Percentiles rank a stretch among this genome's conserved stretches.
These are phyloP conservation scores for Gulo gulo DNA, from an alignment of 2,113 vertebrate species.

Conservation along the genomic window DNA sequence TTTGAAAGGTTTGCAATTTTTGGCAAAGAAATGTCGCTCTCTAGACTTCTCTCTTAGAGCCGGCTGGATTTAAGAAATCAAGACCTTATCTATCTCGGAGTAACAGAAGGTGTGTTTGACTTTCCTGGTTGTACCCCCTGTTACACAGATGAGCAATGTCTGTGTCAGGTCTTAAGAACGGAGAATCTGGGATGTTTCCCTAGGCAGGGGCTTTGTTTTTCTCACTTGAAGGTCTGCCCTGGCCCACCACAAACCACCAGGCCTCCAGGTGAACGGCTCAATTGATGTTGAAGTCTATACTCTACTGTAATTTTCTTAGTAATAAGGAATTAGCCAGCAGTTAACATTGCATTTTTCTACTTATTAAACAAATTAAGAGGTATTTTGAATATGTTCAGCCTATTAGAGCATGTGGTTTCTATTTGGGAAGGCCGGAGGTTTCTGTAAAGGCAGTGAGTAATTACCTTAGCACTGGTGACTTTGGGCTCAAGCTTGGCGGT, in stretches of 20 bases:
- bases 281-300: constrained; percentile 63
- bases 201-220: constrained; percentile 74
- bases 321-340: constrained; percentile 89
- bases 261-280: constrained; percentile 72
- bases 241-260: constrained; percentile 77
- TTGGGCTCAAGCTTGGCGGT: constrained; percentile 83
- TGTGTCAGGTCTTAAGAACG: neutral
- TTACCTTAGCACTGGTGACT: constrained; percentile 86
- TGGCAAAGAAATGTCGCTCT: constrained; percentile 20
- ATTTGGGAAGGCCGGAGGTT: constrained; percentile 93
- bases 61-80: constrained; percentile 15
- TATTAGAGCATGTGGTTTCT: constrained; percentile 96
- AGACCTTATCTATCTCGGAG: constrained; percentile 57
- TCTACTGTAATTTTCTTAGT: constrained; percentile 74
- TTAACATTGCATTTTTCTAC: constrained; percentile 93
- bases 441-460: constrained; percentile 86
- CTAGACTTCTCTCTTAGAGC: constrained; percentile 11
- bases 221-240: constrained; percentile 59
- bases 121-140: constrained; percentile 45
- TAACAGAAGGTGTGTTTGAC: constrained; percentile 60
- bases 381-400: constrained; percentile 84
- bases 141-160: neutral
- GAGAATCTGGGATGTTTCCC: constrained; percentile 44
- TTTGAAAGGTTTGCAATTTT: neutral
- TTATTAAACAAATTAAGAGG: constrained; percentile 96